Base-by-base conservation (phyloP, 1,140 invertebrate genomes). In the Apocrypta bakeri region DNA sequence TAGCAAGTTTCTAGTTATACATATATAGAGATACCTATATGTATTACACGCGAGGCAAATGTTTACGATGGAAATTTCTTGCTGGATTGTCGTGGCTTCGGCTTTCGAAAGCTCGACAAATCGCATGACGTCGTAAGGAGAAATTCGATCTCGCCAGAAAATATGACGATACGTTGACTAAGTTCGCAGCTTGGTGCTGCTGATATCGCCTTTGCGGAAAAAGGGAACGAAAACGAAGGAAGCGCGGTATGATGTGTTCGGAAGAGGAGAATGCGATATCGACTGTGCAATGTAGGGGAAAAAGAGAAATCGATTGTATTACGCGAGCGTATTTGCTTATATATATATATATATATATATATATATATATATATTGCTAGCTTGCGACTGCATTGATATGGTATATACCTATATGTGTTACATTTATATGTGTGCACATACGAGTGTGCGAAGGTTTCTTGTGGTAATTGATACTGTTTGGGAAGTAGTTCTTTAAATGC, bases 41-140 rank as follows among this genome's bases (percentile, higher is more conserved):
- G 4, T 33, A 29, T n/a, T 31, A 71, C 3, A 33, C 68, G 31
- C 68, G 25, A n/a, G 7, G 27, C 21, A n/a, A 71, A 37, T 71
- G 31, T 71, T 71, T 71, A 71, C 68, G 68, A 71, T 71, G 68
- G 68, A 71, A 71, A 71, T 71, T 71, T 37, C 68, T 29, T 71
- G 31, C 68, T 27, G 7, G 63, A n/a, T 64, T 24, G 64, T 66
- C 27, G 64, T 4, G 25, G 7, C 17, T 17, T 3, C 63, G 64
- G 14, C 24, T 66, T 66, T 71, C 68, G 68, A 71, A 71, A 71
- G 68, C 68, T 71, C 68, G 68, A 25, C 68, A n/a, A 71, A 71
- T 71, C 68, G 68, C 37, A 71, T 31, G 31, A 37, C 31, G 68
- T 31, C 31, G 17, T 17, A 14, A n/a, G 68, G 68, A 71, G 68